Evolutionary conservation across 2,113 vertebrate genomes (phyloP), one percentile per base, ranked within the genome.

Genomic region (Caranx melampygus): DNA sequence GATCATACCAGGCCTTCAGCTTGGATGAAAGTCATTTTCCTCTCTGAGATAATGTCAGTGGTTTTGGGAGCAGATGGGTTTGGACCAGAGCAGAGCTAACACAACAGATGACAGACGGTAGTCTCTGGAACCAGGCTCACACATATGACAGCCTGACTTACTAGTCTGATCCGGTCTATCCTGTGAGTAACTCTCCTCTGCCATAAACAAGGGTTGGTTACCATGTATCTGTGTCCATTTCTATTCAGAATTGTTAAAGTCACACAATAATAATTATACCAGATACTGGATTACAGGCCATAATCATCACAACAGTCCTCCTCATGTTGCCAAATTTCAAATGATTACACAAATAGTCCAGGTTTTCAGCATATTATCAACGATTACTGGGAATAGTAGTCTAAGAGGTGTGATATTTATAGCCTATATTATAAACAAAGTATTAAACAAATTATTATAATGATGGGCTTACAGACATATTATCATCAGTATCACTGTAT

Each of bases 21-120:
- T 72, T 85, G 72, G 67, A 80, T 78, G 60, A 84, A 78, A 77
- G 8, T 80, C 54, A 84, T 57, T 77, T 86, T 89, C 74, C 75
- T 70, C 75, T 77, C 75, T 64, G 47, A 73, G 72, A 84, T 90
- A 84, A 87, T 88, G 57, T 88, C 78, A 84, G 78, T 7, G 52
- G 79, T 81, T 77, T 87, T 70, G 67, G 79, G 86, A 93, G 89
- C 93, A 93, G 92, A 94, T 93, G 91, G 93, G 89, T 86, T 83
- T 82, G 78, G 78, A 92, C 83, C 60, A 75, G 81, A 89, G 75
- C 78, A 75, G 71, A 57, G 71, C 72, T 69, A 72, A 69, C 84
- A 88, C 85, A 91, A 81, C 90, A 94, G 89, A 91, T 91, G 89
- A 92, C 92, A 92, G 89, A 88, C 85, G 85, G 92, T 87, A 81